Conservation (phyloP, 2,797 vertebrate species). For the Leptatherina wallacei region DNA sequence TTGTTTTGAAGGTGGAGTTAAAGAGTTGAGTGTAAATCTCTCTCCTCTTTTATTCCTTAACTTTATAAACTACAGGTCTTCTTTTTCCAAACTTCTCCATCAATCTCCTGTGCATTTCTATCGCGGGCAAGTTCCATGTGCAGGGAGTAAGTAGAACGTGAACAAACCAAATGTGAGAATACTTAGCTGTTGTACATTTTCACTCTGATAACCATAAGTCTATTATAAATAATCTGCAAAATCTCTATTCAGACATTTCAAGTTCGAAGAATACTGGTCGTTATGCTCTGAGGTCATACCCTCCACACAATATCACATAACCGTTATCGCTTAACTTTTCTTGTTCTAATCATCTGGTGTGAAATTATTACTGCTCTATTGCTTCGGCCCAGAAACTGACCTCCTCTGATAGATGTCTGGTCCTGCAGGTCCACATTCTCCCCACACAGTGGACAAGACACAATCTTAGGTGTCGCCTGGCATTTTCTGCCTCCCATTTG, state of each 20-base stretch:
- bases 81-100: conserved; percentile 31
- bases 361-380: conserved; percentile 63
- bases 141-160: conserved; percentile 32
- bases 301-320: conserved; percentile 21
- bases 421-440: conserved; percentile 59
- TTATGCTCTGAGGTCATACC: conserved; percentile 1
- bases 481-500: conserved; percentile 67
- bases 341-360: conserved; percentile 36
- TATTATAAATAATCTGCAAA: conserved; percentile 22
- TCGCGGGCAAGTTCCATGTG: conserved; percentile 15
- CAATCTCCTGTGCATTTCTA: conserved; percentile 28
- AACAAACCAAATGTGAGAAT: conserved; percentile 55
- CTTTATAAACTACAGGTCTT: conserved; percentile 31
- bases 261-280: conserved; percentile 6
- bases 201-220: conserved; percentile 23
- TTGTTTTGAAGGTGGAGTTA: conserved; percentile 55
- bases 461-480: conserved; percentile 53
- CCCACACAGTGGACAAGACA: conserved; percentile 47
- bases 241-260: conserved; percentile 14
- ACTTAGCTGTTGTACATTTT: conserved; percentile 25
- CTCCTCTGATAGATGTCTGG: conserved; percentile 75
- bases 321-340: conserved; percentile 54
- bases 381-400: conserved; percentile 62
- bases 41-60: conserved; percentile 30
- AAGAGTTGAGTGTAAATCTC: conserved; percentile 34